Base-by-base conservation (phyloP, 2,888 invertebrate genomes). In the Hypomecis punctinalis region DNA sequence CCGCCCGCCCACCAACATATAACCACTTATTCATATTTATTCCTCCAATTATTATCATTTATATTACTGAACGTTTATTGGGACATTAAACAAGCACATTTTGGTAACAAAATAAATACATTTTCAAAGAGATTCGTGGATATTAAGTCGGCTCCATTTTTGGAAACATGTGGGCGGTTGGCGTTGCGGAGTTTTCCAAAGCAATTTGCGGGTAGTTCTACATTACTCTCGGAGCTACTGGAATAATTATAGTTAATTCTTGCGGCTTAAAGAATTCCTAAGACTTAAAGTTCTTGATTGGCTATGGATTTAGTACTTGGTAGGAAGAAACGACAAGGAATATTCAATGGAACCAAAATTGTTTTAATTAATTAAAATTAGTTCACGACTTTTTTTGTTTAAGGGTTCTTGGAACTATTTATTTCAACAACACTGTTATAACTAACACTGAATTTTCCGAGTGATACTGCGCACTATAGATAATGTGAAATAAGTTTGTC, bases 131-230 rank as follows among this genome's bases (percentile, higher is more conserved):
- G n/a, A 33, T 47, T 33, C 10, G 47, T 47, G n/a, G n/a, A 33
- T n/a, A 56, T 56, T 47, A 40, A 56, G 13, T 56, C 23, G 45
- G 35, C 6, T 46, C 36, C n/a, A 35, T 36, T 62, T 60, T 33
- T 36, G 43, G 45, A 55, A 52, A 23, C 46, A 62, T 62, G 64
- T 67, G 68, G 67, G 66, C 63, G 68, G 55, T 52, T 45, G 43
- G 48, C 55, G 47, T 60, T 46, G 42, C 23, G 57, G 47, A 58
- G 37, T 58, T 63, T 53, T 53, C 57, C 57, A 52, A 36, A 11
- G 37, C 13, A 46, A 52, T 52, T 52, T 52, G 37, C 10, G 55
- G 7, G 9, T n/a, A 8, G n/a, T 23, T 58, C 61, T 69, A 64
- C 64, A 70, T 58, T 67, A 51, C 33, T 61, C 46, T 59, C 59